phyloP scores from a whole-genome alignment of 2,797 vertebrate species.

The Arrhamphus sclerolepis region DNA sequence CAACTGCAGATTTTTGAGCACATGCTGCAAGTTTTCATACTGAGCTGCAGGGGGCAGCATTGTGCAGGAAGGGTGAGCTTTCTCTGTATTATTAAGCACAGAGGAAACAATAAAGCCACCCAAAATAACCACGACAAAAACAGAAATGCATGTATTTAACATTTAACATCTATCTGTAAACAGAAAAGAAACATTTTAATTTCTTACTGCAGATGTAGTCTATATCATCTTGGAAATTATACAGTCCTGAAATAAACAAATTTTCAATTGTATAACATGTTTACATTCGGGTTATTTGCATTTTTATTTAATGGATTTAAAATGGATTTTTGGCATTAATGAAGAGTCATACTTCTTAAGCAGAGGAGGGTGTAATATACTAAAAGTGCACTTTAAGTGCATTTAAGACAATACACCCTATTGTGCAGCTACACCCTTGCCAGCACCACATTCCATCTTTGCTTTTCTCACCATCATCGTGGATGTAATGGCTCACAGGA shows the following conservation, averaged over 20 bases:
- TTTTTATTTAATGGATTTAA: no score
- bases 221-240: neutral
- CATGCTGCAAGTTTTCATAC: slow-evolving; percentile 11
- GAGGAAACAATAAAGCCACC: neutral
- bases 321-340: slow-evolving; percentile 26
- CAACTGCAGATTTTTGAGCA: slow-evolving; percentile 22
- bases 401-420: slow-evolving; percentile 16
- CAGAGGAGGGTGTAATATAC: slow-evolving; percentile 19
- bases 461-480: slow-evolving; percentile 7
- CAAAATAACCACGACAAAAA: slow-evolving; percentile 1
- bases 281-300: no score
- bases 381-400: slow-evolving; percentile 20
- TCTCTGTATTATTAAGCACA: neutral
- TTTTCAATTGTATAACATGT: slow-evolving; percentile 8
- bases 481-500: slow-evolving; percentile 7
- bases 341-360: slow-evolving; percentile 19
- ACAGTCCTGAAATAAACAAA: neutral
- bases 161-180: neutral
- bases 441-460: slow-evolving; percentile 22
- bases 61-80: slow-evolving; percentile 14
- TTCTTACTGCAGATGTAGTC: neutral
- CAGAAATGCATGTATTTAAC: neutral
- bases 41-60: slow-evolving; percentile 64
- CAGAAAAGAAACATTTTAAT: neutral
- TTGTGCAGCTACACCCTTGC: neutral